Percentiles rank a stretch among this genome's conserved stretches.
phyloP scores from a whole-genome alignment of 64 coral and sea anemone genomes.

The Pachyseris speciosa region DNA sequence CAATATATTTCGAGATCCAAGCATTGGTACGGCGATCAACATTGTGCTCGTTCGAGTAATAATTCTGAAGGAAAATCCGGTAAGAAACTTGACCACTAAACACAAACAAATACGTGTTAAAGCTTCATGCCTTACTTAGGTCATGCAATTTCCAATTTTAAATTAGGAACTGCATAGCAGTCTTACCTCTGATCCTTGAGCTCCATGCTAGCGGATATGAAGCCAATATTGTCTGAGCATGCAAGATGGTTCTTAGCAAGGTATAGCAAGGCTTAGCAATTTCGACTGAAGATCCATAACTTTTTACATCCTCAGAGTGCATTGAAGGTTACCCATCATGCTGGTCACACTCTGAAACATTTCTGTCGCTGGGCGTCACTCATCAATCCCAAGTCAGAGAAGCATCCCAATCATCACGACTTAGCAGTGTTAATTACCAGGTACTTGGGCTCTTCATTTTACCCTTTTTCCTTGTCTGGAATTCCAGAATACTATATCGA shows the following conservation, averaged over 20 bases:
- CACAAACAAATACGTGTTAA: too few relatives aligned
- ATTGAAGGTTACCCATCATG: conserved; percentile 87
- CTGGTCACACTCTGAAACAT: conserved; percentile 77
- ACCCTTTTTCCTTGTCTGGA: not conserved
- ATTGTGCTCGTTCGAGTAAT: conserved; percentile 87
- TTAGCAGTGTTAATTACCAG: conserved; percentile 92
- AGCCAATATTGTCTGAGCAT: too few relatives aligned
- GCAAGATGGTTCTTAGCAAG: too few relatives aligned
- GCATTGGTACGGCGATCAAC: conserved; percentile 92
- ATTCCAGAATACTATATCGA: too few relatives aligned
- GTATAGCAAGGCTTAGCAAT: too few relatives aligned
- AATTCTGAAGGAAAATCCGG: conserved; percentile 88
- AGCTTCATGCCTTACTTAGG: too few relatives aligned
- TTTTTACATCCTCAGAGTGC: conserved; percentile 31
- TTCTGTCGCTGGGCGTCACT: conserved; percentile 87
- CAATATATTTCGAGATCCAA: conserved; percentile 87
- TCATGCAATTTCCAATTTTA: too few relatives aligned
- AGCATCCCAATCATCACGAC: conserved; percentile 91
- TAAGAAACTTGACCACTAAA: not conserved
- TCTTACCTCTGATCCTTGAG: too few relatives aligned
- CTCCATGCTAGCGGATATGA: too few relatives aligned
- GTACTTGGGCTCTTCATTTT: not conserved
- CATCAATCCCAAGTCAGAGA: conserved; percentile 84
- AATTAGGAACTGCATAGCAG: too few relatives aligned
- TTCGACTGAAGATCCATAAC: not conserved